A percentile compares a stretch with the other conserved stretches of the same genome.
These are phyloP conservation scores for Hydrotaea diabolus DNA, from an alignment of 2,888 invertebrate species.

Conservation along the genomic window DNA sequence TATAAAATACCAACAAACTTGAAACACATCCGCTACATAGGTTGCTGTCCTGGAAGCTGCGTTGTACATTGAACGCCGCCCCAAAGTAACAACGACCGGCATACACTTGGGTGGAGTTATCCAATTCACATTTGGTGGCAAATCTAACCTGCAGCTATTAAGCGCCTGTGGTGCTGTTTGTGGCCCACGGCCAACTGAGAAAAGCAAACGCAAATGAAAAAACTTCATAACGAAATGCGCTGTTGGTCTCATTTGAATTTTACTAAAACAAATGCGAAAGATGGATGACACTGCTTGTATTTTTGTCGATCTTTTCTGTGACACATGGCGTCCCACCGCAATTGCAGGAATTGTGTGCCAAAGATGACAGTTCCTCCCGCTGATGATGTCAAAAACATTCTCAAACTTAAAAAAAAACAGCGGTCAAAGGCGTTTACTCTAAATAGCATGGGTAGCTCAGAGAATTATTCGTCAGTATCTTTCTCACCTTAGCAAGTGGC, in stretches of 20 bases:
- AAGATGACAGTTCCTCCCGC: background rate
- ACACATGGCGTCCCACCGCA: background rate
- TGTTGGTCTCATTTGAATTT: constrained; percentile 38
- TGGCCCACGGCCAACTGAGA: constrained; percentile 29
- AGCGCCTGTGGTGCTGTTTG: constrained; percentile 55
- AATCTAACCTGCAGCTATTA: constrained; percentile 36
- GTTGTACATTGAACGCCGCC: background rate
- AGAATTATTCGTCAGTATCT: constrained; percentile 58
- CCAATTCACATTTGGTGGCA: constrained; percentile 51
- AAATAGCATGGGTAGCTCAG: background rate
- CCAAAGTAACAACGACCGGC: background rate
- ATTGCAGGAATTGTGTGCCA: constrained; percentile 17
- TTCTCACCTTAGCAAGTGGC: constrained; percentile 54
- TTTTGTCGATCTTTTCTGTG: background rate
- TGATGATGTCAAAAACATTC: too few species aligned
- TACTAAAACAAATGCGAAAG: constrained; percentile 42
- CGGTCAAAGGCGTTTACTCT: background rate
- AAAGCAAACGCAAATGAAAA: background rate
- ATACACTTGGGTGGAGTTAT: constrained; percentile 37
- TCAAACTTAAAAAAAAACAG: too few species aligned
- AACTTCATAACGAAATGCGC: constrained; percentile 35
- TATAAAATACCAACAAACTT: too few species aligned
- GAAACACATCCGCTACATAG: too few species aligned
- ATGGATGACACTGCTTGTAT: constrained; percentile 22
- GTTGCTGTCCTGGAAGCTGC: too few species aligned